Evolutionary conservation across 2,888 invertebrate genomes (phyloP), one percentile per base, ranked within the genome.

Genomic region (Callimorpha dominula): DNA sequence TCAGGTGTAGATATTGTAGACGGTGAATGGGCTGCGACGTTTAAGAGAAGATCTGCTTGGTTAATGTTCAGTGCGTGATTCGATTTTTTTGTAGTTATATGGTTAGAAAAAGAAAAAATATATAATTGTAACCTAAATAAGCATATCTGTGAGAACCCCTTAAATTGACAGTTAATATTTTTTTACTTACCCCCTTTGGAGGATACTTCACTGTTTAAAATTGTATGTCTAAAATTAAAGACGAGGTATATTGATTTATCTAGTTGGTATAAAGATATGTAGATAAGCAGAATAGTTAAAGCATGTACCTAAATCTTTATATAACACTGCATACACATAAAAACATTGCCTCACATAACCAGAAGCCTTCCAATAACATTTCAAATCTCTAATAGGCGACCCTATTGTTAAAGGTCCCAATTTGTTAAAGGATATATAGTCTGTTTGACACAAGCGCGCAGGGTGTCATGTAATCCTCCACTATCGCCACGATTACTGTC

Each of bases 1-100:
- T 65, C 70, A 66, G 72, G 64, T 75, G 80, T 57, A 57, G n/a
- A 52, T 52, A 12, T 67, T 67, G 11, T n/a, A 54, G 50, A 31
- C 17, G 65, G 17, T 17, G 64, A 64, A 64, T 43, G n/a, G 17
- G 31, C 46, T 49, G 46, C 40, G 50, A 65, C 17, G 31, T 46
- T 65, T 40, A 31, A 15, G 49, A 17, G 31, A 9, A 65, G 5
- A 17, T 42, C 49, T 4, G 15, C 20, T 49, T 31, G 5, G 15
- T 50, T 49, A 31, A 65, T 60, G 57, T 20, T 60, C 4, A 20
- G 31, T 4, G 57, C 31, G 31, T 60, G 57, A 60, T 11, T 60
- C 5, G 11, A 4, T 5, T 31, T 31, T 60, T 60, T 54, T 54
- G 54, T 54, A 54, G 20, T 57, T 57, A 31, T 31, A 14, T 65